Base-by-base conservation (phyloP, 2,888 invertebrate species). In the Phengaris alcon region DNA sequence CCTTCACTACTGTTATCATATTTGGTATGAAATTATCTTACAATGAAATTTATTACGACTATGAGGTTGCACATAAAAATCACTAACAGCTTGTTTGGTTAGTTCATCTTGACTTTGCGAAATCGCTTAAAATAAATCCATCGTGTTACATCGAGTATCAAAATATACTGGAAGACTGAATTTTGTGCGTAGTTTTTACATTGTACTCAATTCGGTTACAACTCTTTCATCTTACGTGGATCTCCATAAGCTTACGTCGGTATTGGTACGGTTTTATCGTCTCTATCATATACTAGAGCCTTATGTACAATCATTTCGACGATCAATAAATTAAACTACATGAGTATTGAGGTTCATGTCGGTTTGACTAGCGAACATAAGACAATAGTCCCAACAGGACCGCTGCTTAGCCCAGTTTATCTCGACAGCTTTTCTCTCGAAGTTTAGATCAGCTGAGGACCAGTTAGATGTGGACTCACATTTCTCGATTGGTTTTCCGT, bases 21-120 rank as follows among this genome's bases (percentile, higher is more conserved):
- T 72, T 52, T 54, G 72, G 51, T 35, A 51, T 22, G 22, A 22
- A 22, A 48, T 69, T 69, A 54, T 54, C 22, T 72, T 72, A 72
- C 10, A 52, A n/a, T 54, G 3, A 72, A 72, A 54, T 54, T 12
- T 10, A 51, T 70, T 22, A 70, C 70, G 35, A 35, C n/a, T 54
- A 70, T 52, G 54, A 72, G 72, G 52, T 72, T 72, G 54, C 52
- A 72, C 13, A 54, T 52, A 52, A 52, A 72, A 54, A 72, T 35
- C 54, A 72, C 72, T 72, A 72, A 72, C 72, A 72, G 54, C 22
- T 72, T 72, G 54, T 72, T 72, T 72, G 72, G 72, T 72, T 52
- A 72, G 54, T 51, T 72, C n/a, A 12, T 72, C 52, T 12, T 15
- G 2, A 9, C 15, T 69, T n/a, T 48, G 48, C 46, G 6, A 69